A percentile compares a stretch with the other conserved stretches of the same genome.
Conservation (phyloP, 2,797 vertebrate species). For the Micrastur ruficollis region DNA sequence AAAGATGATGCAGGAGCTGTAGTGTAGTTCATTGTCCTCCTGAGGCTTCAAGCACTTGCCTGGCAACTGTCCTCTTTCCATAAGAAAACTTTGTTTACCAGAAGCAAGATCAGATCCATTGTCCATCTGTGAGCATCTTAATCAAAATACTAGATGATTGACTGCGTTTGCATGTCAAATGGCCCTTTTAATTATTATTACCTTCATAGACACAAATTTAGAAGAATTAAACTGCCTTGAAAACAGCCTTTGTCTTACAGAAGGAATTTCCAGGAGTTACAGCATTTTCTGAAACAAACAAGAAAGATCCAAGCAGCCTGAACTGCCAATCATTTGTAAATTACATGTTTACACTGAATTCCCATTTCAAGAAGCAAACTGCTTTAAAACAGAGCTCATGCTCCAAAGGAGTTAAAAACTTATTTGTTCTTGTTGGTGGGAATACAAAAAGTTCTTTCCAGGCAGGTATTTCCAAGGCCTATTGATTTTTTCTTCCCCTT, state of each 20-base stretch:
- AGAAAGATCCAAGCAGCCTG: background rate
- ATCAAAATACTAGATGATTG: background rate
- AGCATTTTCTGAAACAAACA: background rate
- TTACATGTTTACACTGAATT: background rate
- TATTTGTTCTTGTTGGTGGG: background rate
- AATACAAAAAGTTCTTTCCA: slow-evolving; percentile 29
- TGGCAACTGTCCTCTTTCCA: background rate
- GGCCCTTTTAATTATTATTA: background rate
- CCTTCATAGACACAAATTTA: background rate
- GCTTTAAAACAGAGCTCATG: background rate
- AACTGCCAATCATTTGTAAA: background rate
- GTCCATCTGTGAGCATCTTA: background rate
- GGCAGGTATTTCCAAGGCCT: slow-evolving; percentile 57
- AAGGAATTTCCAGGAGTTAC: background rate
- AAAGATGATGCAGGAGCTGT: background rate
- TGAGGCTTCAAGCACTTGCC: background rate
- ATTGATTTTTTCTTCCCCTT: slow-evolving; percentile 38
- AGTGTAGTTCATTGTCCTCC: background rate
- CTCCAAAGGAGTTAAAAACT: slow-evolving; percentile 22
- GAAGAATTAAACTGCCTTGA: background rate
- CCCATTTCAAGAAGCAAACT: background rate
- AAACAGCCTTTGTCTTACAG: background rate
- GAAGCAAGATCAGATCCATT: background rate
- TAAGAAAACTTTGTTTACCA: background rate
- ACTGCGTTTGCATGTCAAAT: background rate